These are phyloP conservation scores for Monopis laevigella DNA, from an alignment of 2,888 invertebrate species.

Conservation along the genomic window DNA sequence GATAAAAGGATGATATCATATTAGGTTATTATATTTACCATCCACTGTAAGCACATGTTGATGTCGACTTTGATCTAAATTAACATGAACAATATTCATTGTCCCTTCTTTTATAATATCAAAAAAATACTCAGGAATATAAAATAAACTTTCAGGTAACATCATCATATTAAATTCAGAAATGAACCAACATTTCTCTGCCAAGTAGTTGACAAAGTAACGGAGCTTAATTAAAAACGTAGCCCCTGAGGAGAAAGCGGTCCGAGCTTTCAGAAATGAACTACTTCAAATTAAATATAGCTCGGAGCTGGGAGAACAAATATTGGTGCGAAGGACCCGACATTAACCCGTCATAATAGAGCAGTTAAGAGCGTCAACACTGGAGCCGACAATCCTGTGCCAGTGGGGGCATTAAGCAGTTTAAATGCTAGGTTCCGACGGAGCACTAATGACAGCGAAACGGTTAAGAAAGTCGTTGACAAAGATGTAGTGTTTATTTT, in stretches of 20 bases:
- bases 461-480: no score
- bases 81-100: no score
- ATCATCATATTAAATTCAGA: no score
- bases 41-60: no score
- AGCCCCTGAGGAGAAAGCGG: conserved; percentile 1
- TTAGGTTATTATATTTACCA: no score
- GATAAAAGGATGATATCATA: no score
- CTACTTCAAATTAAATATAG: conserved; percentile 6
- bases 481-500: no score
- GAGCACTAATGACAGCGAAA: no score
- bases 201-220: conserved; percentile 1
- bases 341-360: conserved; percentile 5
- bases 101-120: no score
- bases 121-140: no score
- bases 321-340: conserved; percentile 8
- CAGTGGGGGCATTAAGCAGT: background rate
- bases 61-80: no score
- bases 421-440: background rate
- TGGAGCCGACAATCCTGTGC: background rate
- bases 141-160: no score
- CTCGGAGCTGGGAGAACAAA: background rate
- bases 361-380: conserved; percentile 3
- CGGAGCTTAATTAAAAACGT: conserved; percentile 7
- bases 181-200: background rate
- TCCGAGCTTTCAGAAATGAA: conserved; percentile 2